Conservation (phyloP, 2,113 vertebrate genomes). For the Halichoerus grypus region DNA sequence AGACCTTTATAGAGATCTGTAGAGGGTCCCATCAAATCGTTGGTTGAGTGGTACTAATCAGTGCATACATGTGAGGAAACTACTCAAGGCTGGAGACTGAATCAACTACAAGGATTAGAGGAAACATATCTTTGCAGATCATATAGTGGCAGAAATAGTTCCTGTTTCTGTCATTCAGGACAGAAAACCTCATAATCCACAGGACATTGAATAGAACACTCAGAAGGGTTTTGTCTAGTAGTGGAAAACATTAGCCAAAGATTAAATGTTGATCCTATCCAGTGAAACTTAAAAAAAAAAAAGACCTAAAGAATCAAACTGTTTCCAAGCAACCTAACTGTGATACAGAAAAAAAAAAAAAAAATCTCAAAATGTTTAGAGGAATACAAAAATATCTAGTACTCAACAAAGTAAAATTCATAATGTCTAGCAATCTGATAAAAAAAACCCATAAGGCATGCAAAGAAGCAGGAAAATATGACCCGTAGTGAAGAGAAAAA, state of each 20-base stretch:
- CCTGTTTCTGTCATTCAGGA: background rate
- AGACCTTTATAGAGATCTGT: background rate
- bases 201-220: constrained; percentile 7
- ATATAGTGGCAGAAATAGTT: background rate
- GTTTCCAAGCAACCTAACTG: constrained; percentile 54
- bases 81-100: constrained; percentile 1
- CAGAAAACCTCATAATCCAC: background rate
- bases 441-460: background rate
- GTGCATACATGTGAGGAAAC: background rate
- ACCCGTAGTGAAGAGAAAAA: constrained; percentile 17
- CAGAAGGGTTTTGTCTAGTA: constrained; percentile 12
- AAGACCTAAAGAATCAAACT: background rate
- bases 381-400: constrained; percentile 43
- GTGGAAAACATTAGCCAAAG: background rate
- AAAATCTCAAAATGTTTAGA: constrained; percentile 56
- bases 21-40: background rate
- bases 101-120: background rate
- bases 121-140: background rate
- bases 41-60: background rate
- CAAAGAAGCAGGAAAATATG: constrained; percentile 56
- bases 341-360: background rate
- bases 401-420: constrained; percentile 33
- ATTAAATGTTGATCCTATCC: constrained; percentile 43
- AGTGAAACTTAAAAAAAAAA: constrained; percentile 22
- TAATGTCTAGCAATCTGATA: constrained; percentile 22